These are phyloP conservation scores for Acanthococcus lagerstroemiae DNA, from an alignment of 2,888 invertebrate species.

Conservation along the genomic window DNA sequence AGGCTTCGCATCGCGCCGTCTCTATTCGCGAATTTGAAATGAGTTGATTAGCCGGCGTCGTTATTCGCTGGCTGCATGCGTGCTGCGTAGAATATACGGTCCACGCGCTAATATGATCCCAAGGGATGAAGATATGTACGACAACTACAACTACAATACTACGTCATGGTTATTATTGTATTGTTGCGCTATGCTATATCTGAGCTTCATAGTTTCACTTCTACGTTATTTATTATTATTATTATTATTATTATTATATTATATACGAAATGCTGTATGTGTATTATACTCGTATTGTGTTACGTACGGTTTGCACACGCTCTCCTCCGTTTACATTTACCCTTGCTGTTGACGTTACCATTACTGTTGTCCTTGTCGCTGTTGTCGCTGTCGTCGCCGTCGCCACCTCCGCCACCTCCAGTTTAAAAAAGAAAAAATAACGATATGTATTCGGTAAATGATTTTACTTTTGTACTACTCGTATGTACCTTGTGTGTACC, in stretches of 20 bases:
- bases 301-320: constrained; percentile 17
- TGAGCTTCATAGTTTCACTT: not conserved
- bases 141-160: too few relatives aligned
- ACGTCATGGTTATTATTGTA: constrained; percentile 13
- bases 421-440: constrained; percentile 1
- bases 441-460: constrained; percentile 24
- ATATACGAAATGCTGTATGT: too few relatives aligned
- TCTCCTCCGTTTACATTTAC: constrained; percentile 3
- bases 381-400: not conserved
- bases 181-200: constrained; percentile 7
- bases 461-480: constrained; percentile 23
- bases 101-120: constrained; percentile 27
- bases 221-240: constrained; percentile 27
- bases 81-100: constrained; percentile 22
- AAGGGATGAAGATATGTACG: not conserved
- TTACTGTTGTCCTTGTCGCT: too few relatives aligned
- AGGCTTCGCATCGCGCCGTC: too few relatives aligned
- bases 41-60: constrained; percentile 26
- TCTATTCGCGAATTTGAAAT: constrained; percentile 22
- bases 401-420: not conserved
- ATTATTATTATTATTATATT: too few relatives aligned
- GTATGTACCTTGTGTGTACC: too few relatives aligned
- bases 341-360: too few relatives aligned
- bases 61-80: constrained; percentile 15
- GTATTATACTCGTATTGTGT: constrained; percentile 26